phyloP scores from a whole-genome alignment of 1,140 invertebrate species.

The Drosophila hydei region DNA sequence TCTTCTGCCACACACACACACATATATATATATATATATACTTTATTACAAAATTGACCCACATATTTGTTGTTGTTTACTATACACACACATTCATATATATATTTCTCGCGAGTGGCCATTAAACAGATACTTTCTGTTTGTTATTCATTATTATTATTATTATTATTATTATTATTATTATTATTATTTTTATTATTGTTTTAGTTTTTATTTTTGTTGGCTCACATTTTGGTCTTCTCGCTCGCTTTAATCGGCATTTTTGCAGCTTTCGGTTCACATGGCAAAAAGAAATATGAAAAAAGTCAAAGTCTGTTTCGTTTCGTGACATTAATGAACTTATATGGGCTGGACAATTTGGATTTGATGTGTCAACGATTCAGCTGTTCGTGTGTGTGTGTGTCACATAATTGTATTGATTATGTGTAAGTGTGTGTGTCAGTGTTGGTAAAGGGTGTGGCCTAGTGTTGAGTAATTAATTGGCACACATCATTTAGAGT shows the following conservation, averaged over 20 bases:
- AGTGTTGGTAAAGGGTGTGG: constrained; percentile 34
- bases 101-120: constrained; percentile 47
- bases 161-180: constrained; percentile 73
- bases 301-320: constrained; percentile 50
- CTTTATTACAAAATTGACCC: constrained; percentile 81
- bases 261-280: constrained; percentile 40
- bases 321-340: constrained; percentile 76
- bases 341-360: constrained; percentile 71
- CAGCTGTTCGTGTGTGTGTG: constrained; percentile 10
- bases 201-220: constrained; percentile 35
- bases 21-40: no score
- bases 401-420: constrained; percentile 39
- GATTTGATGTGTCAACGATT: constrained; percentile 67
- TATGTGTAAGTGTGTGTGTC: constrained; percentile 22
- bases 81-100: constrained; percentile 11
- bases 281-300: constrained; percentile 20
- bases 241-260: constrained; percentile 30
- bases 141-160: constrained; percentile 81
- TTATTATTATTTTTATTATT: constrained; percentile 32
- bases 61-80: constrained; percentile 64
- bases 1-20: constrained; percentile 12
- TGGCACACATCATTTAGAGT: constrained; percentile 33
- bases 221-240: constrained; percentile 22
- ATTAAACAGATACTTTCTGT: constrained; percentile 34
- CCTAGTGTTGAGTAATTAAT: constrained; percentile 41